Percentiles rank a stretch among this genome's conserved stretches.
These are phyloP conservation scores for Perizoma affinitatum DNA, from an alignment of 2,888 invertebrate species.

Conservation along the genomic window DNA sequence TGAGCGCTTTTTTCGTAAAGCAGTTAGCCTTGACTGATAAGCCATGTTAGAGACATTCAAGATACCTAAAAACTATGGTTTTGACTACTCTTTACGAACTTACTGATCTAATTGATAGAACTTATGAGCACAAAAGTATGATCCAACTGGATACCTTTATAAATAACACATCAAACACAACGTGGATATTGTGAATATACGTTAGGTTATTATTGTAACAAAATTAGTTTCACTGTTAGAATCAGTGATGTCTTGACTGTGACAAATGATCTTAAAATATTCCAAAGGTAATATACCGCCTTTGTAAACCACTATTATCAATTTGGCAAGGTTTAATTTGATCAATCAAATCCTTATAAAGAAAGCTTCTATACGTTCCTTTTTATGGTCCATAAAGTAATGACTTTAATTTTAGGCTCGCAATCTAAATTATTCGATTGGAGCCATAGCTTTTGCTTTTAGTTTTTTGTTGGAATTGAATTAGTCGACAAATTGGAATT, in stretches of 20 bases:
- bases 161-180: slow-evolving; percentile 9
- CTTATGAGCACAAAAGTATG: too few species aligned
- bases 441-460: slow-evolving; percentile 29
- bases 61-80: too few species aligned
- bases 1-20: too few species aligned
- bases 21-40: too few species aligned
- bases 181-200: slow-evolving; percentile 33
- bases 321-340: slow-evolving; percentile 78
- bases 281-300: slow-evolving; percentile 56
- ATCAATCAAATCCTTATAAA: slow-evolving; percentile 47
- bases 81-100: too few species aligned
- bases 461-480: slow-evolving; percentile 34
- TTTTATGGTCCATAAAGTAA: slow-evolving; percentile 38
- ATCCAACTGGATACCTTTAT: too few species aligned
- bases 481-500: slow-evolving; percentile 34
- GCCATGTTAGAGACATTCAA: too few species aligned
- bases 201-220: slow-evolving; percentile 7
- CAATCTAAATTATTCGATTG: slow-evolving; percentile 37
- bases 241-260: slow-evolving; percentile 43
- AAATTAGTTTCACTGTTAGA: slow-evolving; percentile 73
- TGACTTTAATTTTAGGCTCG: slow-evolving; percentile 36
- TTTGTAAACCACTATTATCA: slow-evolving; percentile 76
- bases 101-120: too few species aligned
- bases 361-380: slow-evolving; percentile 39
- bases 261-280: slow-evolving; percentile 75